These are phyloP conservation scores for Lasiommata megera DNA, from an alignment of 2,888 invertebrate genomes.

Conservation along the genomic window DNA sequence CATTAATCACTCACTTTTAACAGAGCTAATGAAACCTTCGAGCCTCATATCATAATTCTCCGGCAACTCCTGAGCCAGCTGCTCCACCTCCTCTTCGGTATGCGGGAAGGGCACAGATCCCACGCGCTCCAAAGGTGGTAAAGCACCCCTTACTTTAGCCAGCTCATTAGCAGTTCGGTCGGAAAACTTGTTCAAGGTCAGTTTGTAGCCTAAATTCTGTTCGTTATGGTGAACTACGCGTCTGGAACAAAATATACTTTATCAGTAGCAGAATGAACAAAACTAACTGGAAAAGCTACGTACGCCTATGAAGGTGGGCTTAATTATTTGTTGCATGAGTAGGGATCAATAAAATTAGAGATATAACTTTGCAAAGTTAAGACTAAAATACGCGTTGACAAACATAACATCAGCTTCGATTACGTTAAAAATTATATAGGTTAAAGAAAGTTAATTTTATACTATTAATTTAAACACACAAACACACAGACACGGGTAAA, in stretches of 20 bases:
- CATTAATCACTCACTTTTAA: constrained; percentile 44
- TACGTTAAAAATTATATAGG: no score
- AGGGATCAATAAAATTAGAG: no score
- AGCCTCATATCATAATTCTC: constrained; percentile 47
- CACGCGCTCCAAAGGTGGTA: constrained; percentile 26
- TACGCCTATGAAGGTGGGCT: no score
- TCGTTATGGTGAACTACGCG: constrained; percentile 44
- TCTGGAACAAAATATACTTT: constrained; percentile 40
- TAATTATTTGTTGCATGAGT: no score
- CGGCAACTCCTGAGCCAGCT: constrained; percentile 40
- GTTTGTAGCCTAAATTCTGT: constrained; percentile 44
- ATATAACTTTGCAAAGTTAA: no score
- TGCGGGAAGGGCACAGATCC: constrained; percentile 42
- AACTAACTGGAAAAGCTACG: no score
- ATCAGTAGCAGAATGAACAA: no score
- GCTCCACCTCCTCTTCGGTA: constrained; percentile 36
- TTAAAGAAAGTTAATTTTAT: no score
- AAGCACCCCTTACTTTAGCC: constrained; percentile 36
- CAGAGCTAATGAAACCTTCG: constrained; percentile 43
- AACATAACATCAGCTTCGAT: no score
- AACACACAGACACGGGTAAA: no score
- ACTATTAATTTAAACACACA: no score
- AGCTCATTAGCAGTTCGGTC: constrained; percentile 45
- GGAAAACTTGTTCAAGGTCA: constrained; percentile 49
- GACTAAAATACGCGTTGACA: no score